Conservation (phyloP, 2,888 invertebrate species). For the Amblyteles armatorius region DNA sequence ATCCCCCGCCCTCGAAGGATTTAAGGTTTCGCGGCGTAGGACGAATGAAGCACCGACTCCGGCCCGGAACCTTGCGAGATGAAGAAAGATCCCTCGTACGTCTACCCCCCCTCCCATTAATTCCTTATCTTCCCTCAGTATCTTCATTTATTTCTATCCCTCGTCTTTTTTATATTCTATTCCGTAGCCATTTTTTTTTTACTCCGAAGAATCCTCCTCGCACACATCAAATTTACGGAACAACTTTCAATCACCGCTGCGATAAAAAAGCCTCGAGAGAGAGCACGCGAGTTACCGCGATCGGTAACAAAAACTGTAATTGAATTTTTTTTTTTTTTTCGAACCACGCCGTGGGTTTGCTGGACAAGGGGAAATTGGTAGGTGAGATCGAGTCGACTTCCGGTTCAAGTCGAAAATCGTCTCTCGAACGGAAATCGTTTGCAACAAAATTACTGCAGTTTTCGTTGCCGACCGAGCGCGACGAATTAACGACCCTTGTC, state of each 20-base stretch:
- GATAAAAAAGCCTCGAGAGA: neutral
- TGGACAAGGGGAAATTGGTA: no score
- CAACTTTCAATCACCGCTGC: slow-evolving; percentile 2
- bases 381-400: no score
- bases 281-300: no score
- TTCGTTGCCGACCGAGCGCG: no score
- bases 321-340: no score
- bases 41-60: slow-evolving; percentile 10
- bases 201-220: neutral
- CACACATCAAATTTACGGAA: neutral
- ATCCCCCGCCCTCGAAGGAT: slow-evolving; percentile 30
- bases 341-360: no score
- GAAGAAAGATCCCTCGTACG: slow-evolving; percentile 27
- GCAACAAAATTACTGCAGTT: no score
- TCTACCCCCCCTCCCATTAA: slow-evolving; percentile 11
- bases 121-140: slow-evolving; percentile 23
- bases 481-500: neutral
- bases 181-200: neutral
- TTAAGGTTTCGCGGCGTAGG: slow-evolving; percentile 20
- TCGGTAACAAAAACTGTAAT: no score
- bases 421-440: no score
- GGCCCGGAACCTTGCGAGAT: slow-evolving; percentile 2
- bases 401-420: no score
- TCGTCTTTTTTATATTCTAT: slow-evolving; percentile 8
- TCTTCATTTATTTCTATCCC: slow-evolving; percentile 3